Evolutionary conservation across 2,888 invertebrate genomes (phyloP), one percentile per base, ranked within the genome.

Genomic region (Aporophyla lueneburgensis): DNA sequence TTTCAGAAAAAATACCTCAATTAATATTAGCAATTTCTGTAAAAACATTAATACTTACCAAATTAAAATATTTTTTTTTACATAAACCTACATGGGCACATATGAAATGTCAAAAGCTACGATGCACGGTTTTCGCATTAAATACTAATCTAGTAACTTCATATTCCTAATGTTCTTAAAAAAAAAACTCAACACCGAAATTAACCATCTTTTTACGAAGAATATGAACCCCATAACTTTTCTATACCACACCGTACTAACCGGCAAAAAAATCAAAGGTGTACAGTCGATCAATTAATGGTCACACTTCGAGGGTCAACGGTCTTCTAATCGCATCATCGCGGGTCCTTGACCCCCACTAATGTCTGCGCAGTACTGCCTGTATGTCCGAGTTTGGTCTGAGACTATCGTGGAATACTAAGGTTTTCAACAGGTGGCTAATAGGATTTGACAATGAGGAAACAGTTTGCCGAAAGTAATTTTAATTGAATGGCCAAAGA

Each of bases 321-420:
- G 94, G 87, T 91, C 94, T 92, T 91, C 95, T 95, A 94, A 95
- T 95, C 94, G 93, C 91, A 91, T 93, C 92, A 93, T 90, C 91
- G 83, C 82, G 91, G 86, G 90, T 92, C 92, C 86, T 88, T 89
- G 90, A 91, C 89, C 92, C 84, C 86, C 51, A 72, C 65, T 80
- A 76, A 76, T 79, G 84, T 81, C 78, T 86, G 76, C 68, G 70
- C 73, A 77, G n/a, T 73, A 63, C 56, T 63, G 53, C 43, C 43
- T 33, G 54, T 67, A 51, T 6, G 40, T 78, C 78, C 74, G 49
- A 66, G 66, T 87, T 81, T 85, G 85, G 88, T 51, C 77, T 54
- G 71, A 76, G 65, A 81, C 86, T 78, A 74, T 46, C 73, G 67
- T 81, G 76, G 88, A 89, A 85, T 89, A 87, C 85, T 89, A 89